Conservation (phyloP, 2,888 invertebrate genomes). For the Heliconius ethilla region DNA sequence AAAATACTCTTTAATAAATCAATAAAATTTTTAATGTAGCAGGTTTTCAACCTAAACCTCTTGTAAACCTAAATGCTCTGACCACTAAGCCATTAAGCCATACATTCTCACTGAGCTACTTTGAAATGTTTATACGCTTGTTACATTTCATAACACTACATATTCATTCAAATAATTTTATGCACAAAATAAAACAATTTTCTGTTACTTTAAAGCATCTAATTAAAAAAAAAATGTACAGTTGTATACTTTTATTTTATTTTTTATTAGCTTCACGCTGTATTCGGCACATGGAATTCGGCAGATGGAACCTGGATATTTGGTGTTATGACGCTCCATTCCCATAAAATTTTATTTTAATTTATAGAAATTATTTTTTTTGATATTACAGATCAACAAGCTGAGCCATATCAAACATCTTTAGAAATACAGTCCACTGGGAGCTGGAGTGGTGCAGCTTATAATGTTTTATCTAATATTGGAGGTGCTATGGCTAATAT, state of each 20-base stretch:
- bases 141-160: no score
- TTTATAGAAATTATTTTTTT: neutral
- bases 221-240: neutral
- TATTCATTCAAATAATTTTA: no score
- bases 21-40: neutral
- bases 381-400: conserved; percentile 62
- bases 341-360: neutral
- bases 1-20: neutral
- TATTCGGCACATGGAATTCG: no score
- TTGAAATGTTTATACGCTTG: neutral
- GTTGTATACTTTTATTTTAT: neutral
- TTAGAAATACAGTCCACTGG: conserved; percentile 60
- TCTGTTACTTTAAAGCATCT: neutral
- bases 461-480: conserved; percentile 67
- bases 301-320: no score
- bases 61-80: neutral
- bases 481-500: conserved; percentile 68
- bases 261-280: no score
- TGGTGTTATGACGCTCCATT: no score
- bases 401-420: conserved; percentile 63
- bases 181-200: neutral
- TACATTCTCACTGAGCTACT: neutral
- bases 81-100: neutral
- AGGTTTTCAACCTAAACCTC: neutral
- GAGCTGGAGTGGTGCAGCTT: conserved; percentile 70